Evolutionary conservation across 2,888 invertebrate species (phyloP).

Genomic region (Cantharis nigra): DNA sequence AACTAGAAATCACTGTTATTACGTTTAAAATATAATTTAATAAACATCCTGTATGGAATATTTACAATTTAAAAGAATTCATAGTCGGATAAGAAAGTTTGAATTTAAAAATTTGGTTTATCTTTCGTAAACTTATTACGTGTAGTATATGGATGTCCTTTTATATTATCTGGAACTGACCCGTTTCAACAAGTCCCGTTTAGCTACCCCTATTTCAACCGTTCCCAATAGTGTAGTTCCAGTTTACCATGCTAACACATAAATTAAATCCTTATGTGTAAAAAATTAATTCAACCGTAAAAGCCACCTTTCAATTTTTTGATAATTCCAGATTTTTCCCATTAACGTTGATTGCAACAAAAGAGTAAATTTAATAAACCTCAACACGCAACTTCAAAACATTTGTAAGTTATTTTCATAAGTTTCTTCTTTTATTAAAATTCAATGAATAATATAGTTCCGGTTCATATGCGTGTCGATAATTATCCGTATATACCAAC

Average conservation of each 20-base stretch:
- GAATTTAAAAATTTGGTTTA: background rate
- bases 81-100: background rate
- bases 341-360: background rate
- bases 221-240: background rate
- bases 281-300: background rate
- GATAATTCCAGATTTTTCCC: background rate
- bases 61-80: background rate
- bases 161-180: background rate
- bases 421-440: conserved; percentile 28
- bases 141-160: background rate
- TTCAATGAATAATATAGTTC: conserved; percentile 27
- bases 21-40: background rate
- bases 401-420: conserved; percentile 23
- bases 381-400: conserved; percentile 24
- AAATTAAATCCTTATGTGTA: background rate
- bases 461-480: conserved; percentile 11
- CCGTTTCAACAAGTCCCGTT: background rate
- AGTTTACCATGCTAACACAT: background rate
- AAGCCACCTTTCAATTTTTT: background rate
- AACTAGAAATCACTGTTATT: background rate
- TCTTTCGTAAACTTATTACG: background rate
- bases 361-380: background rate
- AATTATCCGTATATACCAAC: conserved; percentile 7
- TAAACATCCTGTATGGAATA: background rate
- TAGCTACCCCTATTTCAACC: background rate